Conservation (phyloP, 64 coral and sea anemone species). For the Porites australiensis region DNA sequence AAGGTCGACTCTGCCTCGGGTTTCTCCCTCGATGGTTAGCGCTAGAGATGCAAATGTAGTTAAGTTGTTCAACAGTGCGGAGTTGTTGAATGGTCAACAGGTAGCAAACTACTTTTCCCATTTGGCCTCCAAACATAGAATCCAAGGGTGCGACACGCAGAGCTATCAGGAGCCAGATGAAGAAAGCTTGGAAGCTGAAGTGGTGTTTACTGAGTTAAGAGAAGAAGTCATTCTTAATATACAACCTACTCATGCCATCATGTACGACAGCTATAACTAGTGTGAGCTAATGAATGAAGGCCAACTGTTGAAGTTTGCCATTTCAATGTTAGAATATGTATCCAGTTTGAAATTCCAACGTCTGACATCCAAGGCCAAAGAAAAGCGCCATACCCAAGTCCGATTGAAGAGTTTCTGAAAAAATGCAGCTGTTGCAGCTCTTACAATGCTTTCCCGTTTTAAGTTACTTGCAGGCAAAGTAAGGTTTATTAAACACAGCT, state of each 20-base stretch:
- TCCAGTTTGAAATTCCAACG: not conserved
- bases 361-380: not conserved
- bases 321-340: constrained; percentile 7
- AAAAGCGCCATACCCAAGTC: not conserved
- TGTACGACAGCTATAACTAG: not conserved
- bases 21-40: constrained; percentile 30
- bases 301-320: not conserved
- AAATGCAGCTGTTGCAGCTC: not conserved
- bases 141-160: not conserved
- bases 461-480: too few species aligned
- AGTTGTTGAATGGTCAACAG: not conserved
- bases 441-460: too few species aligned
- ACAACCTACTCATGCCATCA: not conserved
- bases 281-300: not conserved
- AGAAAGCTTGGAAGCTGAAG: not conserved
- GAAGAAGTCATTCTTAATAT: not conserved
- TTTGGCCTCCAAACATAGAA: not conserved
- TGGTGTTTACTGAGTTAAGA: not conserved
- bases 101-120: not conserved
- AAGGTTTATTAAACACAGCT: too few species aligned
- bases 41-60: constrained; percentile 31
- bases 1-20: constrained; percentile 39
- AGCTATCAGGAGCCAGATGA: not conserved
- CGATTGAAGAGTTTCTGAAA: not conserved
- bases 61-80: constrained; percentile 25